Evolutionary conservation across 2,797 vertebrate species (phyloP).

Genomic region (Pseudopleuronectes americanus): DNA sequence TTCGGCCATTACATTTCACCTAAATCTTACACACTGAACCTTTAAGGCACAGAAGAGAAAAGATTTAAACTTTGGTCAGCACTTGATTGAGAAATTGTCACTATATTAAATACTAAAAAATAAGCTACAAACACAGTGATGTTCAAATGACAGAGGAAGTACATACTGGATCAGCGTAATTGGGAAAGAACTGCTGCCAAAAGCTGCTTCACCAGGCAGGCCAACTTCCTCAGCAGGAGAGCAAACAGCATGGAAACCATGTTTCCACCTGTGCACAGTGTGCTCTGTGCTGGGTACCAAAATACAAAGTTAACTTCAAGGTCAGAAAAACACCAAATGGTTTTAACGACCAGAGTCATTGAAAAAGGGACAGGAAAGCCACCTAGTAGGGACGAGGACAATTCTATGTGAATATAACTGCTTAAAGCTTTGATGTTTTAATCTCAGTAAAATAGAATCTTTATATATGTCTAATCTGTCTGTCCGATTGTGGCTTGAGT

Average conservation of each 20-base stretch:
- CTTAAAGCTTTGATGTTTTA: background rate
- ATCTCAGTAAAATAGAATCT: no score
- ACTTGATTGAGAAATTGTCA: no score
- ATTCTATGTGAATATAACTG: background rate
- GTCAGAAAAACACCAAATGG: background rate
- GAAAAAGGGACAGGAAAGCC: background rate
- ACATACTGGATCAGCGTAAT: no score
- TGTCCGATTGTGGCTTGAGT: no score
- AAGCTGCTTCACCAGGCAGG: background rate
- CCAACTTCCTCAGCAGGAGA: background rate
- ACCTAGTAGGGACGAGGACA: background rate
- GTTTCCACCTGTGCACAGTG: background rate
- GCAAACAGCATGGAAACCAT: no score
- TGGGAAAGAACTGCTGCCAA: background rate
- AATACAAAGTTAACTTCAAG: background rate
- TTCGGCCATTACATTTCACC: no score
- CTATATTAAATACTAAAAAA: no score
- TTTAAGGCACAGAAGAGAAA: no score
- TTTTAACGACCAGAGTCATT: background rate
- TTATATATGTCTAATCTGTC: no score
- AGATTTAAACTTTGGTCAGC: no score
- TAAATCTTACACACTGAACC: no score
- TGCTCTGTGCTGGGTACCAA: background rate
- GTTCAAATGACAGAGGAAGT: background rate
- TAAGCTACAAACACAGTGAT: no score